These are phyloP conservation scores for Nesogale talazaci DNA, from an alignment of 2,113 vertebrate genomes.

Conservation along the genomic window DNA sequence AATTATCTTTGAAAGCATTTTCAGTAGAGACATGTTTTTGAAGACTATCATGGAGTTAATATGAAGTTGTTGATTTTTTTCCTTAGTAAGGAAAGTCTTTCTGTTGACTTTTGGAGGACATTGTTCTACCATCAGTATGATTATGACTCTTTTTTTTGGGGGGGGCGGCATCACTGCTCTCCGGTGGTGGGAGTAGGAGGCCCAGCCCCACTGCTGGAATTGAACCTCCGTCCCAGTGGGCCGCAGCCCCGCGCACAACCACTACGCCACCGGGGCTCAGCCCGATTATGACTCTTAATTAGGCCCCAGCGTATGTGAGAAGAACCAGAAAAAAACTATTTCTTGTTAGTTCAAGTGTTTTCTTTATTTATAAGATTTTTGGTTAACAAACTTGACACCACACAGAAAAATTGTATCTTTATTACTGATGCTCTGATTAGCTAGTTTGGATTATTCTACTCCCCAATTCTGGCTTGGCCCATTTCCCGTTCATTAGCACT, in stretches of 20 bases:
- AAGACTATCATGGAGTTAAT: background rate
- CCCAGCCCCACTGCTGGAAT: too few species aligned
- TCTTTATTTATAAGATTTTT: background rate
- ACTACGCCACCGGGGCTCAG: too few species aligned
- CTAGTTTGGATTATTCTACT: background rate
- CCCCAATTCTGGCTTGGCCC: background rate
- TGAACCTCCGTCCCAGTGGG: too few species aligned
- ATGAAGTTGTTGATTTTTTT: slow-evolving; percentile 26
- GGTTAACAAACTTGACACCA: background rate
- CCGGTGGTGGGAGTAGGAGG: too few species aligned
- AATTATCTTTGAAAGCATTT: background rate
- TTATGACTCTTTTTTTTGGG: slow-evolving; percentile 24
- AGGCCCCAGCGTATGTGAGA: background rate
- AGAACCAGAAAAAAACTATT: background rate
- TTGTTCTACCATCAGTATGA: background rate
- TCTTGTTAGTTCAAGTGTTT: background rate
- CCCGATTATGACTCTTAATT: slow-evolving; percentile 31
- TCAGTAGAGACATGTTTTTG: background rate
- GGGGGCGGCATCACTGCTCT: too few species aligned
- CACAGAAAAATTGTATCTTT: background rate
- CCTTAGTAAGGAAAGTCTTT: background rate
- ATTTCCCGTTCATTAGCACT: background rate
- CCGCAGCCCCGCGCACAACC: too few species aligned
- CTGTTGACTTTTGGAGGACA: slow-evolving; percentile 2
- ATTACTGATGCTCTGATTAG: background rate